Conservation (phyloP, 2,797 vertebrate species). For the Gymnocypris eckloni region DNA sequence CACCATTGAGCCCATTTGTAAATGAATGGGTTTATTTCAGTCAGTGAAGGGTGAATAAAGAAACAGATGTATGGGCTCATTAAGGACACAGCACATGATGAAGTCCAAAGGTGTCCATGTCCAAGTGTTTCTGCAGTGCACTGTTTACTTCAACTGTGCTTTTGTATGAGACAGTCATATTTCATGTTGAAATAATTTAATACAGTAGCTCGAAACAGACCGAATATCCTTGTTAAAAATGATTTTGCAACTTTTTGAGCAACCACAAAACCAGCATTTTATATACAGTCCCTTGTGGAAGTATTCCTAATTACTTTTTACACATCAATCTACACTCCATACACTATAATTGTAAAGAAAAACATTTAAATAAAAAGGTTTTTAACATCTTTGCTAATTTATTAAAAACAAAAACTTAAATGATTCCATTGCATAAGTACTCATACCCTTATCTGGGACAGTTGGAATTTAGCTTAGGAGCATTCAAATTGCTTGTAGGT, state of each 20-base stretch:
- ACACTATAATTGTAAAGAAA: too few relatives aligned
- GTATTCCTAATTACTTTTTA: too few relatives aligned
- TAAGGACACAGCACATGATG: conserved; percentile 56
- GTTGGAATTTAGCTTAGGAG: too few relatives aligned
- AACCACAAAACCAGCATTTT: not conserved
- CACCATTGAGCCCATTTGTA: conserved; percentile 29
- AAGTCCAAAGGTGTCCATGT: conserved; percentile 4
- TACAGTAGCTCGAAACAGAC: not conserved
- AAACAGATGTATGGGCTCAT: conserved; percentile 23
- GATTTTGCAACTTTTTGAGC: not conserved
- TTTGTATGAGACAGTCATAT: not conserved
- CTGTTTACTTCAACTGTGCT: not conserved
- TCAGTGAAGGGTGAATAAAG: conserved; percentile 35
- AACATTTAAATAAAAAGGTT: too few relatives aligned
- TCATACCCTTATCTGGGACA: too few relatives aligned
- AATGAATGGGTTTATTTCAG: conserved; percentile 41
- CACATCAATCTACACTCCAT: too few relatives aligned
- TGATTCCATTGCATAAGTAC: too few relatives aligned
- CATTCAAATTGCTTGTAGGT: too few relatives aligned
- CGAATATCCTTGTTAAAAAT: not conserved
- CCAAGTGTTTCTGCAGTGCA: not conserved
- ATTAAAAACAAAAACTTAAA: too few relatives aligned
- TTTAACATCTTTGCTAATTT: too few relatives aligned
- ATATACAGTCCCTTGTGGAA: too few relatives aligned
- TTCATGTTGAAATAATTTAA: not conserved